Percentiles rank a stretch among this genome's conserved stretches.
phyloP scores from a whole-genome alignment of 1,140 invertebrate genomes.

The Halictus rubicundus region DNA sequence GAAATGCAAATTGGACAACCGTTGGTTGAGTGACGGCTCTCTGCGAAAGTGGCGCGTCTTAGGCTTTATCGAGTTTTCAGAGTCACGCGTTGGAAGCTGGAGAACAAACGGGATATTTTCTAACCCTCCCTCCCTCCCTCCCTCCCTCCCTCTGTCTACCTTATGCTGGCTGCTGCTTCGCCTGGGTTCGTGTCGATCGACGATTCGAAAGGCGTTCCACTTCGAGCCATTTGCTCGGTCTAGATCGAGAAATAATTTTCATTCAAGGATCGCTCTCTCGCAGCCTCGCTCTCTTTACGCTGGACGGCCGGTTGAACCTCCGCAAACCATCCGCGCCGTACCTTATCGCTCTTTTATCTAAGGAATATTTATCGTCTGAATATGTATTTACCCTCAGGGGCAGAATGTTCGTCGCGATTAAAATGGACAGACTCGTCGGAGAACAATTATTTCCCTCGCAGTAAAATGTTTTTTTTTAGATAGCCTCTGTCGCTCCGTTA shows the following conservation, averaged over 20 bases:
- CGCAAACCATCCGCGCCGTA: not conserved
- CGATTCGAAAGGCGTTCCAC: conserved; percentile 46
- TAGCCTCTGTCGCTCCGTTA: too few relatives aligned
- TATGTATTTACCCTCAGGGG: too few relatives aligned
- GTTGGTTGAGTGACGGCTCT: not conserved
- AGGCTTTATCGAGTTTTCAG: conserved; percentile 47
- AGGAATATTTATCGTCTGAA: not conserved
- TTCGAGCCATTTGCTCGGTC: conserved; percentile 55
- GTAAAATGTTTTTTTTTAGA: too few relatives aligned
- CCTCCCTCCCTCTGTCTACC: not conserved
- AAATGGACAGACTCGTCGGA: too few relatives aligned
- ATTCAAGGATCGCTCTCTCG: conserved; percentile 70
- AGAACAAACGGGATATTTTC: conserved; percentile 43
- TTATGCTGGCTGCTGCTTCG: not conserved
- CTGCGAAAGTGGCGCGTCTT: conserved; percentile 1
- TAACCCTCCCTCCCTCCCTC: not conserved
- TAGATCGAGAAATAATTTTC: conserved; percentile 73
- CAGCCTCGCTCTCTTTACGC: conserved; percentile 64
- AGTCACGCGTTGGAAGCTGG: conserved; percentile 33
- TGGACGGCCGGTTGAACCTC: conserved; percentile 1
- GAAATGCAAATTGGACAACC: conserved; percentile 45
- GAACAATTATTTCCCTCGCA: too few relatives aligned
- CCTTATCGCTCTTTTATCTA: not conserved
- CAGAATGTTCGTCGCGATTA: too few relatives aligned
- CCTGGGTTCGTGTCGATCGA: conserved; percentile 13